These are phyloP conservation scores for Drosophila teissieri DNA, from an alignment of 1,140 invertebrate species.

Conservation along the genomic window DNA sequence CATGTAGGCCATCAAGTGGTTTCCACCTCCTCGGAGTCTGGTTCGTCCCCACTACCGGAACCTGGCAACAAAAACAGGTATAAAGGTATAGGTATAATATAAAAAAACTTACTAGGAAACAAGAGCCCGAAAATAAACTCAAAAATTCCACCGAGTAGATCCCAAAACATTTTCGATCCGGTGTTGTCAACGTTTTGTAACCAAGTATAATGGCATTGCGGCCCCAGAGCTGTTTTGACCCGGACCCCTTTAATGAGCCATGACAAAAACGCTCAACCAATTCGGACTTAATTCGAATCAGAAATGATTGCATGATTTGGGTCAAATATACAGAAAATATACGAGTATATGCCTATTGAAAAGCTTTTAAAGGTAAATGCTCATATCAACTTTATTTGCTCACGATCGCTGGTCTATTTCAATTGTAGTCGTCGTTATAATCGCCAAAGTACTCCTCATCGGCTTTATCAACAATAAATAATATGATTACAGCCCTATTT, in stretches of 20 bases:
- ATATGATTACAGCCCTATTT: background rate
- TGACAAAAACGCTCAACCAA: conserved; percentile 49
- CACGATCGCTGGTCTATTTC: conserved; percentile 23
- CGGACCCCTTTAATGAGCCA: conserved; percentile 65
- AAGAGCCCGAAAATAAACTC: conserved; percentile 68
- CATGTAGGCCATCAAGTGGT: conserved; percentile 43
- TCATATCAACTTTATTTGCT: conserved; percentile 59
- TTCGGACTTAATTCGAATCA: conserved; percentile 28
- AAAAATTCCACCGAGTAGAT: conserved; percentile 68
- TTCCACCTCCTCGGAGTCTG: conserved; percentile 78
- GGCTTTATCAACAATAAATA: conserved; percentile 21
- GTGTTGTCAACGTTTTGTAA: conserved; percentile 60
- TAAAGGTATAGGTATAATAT: too few relatives aligned
- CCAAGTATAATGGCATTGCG: conserved; percentile 32
- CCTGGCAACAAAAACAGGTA: conserved; percentile 30
- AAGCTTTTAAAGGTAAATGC: conserved; percentile 50
- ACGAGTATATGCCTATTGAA: conserved; percentile 40
- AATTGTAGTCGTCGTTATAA: conserved; percentile 31
- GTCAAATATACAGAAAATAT: conserved; percentile 34
- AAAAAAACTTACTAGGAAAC: conserved; percentile 67
- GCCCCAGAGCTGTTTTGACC: conserved; percentile 17
- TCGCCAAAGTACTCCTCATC: conserved; percentile 57
- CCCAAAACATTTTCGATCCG: conserved; percentile 76
- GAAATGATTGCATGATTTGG: conserved; percentile 45
- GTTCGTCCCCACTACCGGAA: conserved; percentile 69